Base-by-base conservation (phyloP, 2,797 vertebrate species). In the Bovichtus variegatus region DNA sequence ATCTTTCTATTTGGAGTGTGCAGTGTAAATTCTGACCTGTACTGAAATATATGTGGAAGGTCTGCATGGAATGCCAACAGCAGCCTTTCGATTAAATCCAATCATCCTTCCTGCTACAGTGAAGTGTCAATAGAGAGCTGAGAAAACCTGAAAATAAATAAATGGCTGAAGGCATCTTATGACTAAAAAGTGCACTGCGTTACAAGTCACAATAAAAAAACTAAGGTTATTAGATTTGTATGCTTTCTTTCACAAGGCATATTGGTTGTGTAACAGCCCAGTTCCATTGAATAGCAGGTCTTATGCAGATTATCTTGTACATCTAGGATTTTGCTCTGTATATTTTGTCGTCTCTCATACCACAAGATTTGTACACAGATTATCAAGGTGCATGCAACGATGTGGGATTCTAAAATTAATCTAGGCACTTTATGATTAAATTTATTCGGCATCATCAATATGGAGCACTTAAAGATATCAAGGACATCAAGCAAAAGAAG, bases 401-500 rank as follows among this genome's bases (percentile, higher is more conserved):
- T 69, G 23, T 11, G 27, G 18, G 19, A 49, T 40, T 77, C 40
- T 57, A 34, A 54, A 71, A 62, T 75, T 2, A 38, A 66, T 75
- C 16, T 66, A 73, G 60, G 82, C 66, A 41, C 15, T 59, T 19
- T 12, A 5, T 69, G 59, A 74, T 71, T 54, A 49, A 63, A 75
- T 21, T 65, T 11, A 55, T 67, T 75, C 61, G 53, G 69, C 64
- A 21, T 71, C 58, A 68, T 84, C 43, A 34, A 9, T 31, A 63
- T 31, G 36, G 60, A 55, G 43, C 25, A 44, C 21, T 60, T 44
- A 15, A 70, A 38, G 44, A 76, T 79, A 83, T 83, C 57, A 70
- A 76, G 76, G 70, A 74, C 76, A 83, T 81, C 69, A 67, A 69
- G 54, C 41, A 58, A 77, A 86, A 75, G 36, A 41, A 66, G n/a